These are phyloP conservation scores for Loris lydekkerianus DNA, from an alignment of 2,797 vertebrate genomes.

Conservation along the genomic window DNA sequence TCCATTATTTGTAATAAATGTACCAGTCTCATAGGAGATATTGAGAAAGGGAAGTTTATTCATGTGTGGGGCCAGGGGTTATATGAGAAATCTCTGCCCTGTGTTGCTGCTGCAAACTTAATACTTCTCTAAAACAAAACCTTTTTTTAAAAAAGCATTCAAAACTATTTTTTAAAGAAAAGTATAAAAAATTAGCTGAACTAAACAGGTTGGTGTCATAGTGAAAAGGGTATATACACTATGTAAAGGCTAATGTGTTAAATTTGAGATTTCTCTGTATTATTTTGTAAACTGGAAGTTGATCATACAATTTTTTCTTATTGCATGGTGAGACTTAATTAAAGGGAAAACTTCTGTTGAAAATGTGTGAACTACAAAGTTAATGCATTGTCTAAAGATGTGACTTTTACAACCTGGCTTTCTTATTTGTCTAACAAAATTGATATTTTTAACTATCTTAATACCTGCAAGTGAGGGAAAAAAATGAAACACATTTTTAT, in stretches of 20 bases:
- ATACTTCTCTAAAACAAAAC: not conserved
- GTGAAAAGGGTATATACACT: not conserved
- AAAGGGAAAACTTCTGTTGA: not conserved
- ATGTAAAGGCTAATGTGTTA: not conserved
- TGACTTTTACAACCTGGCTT: not conserved
- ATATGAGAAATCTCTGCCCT: not conserved
- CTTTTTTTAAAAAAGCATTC: not conserved
- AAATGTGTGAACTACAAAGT: not conserved
- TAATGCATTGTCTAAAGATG: not conserved
- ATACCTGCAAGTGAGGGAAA: not conserved
- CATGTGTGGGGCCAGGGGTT: not conserved
- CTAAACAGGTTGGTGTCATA: not conserved
- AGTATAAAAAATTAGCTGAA: not conserved
- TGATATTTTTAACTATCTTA: not conserved
- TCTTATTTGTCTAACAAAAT: constrained; percentile 11
- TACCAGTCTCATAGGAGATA: not conserved
- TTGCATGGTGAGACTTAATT: not conserved
- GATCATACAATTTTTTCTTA: not conserved
- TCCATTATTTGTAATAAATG: not conserved
- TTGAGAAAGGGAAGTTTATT: not conserved
- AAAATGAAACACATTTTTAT: not conserved
- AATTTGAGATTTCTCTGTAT: constrained; percentile 8
- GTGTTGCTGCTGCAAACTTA: not conserved
- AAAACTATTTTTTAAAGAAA: not conserved
- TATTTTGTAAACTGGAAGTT: not conserved